phyloP scores from a whole-genome alignment of 2,797 vertebrate species.

The Danio jaintianensis region DNA sequence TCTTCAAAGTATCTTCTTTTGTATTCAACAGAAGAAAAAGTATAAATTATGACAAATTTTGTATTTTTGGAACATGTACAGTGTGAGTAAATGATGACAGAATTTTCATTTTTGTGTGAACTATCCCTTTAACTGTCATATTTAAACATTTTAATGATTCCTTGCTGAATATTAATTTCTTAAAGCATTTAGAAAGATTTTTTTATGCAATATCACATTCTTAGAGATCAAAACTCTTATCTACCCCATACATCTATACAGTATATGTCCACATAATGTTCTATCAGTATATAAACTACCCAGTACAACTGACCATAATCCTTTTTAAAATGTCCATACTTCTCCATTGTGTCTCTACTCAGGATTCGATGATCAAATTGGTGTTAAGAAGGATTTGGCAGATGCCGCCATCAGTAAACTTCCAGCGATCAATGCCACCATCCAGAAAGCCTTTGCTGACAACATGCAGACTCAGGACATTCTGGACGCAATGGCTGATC shows the following conservation, averaged over 20 bases:
- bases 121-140: too few species aligned
- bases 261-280: not conserved
- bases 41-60: too few species aligned
- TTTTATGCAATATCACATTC: too few species aligned
- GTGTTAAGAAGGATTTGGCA: constrained; percentile 74
- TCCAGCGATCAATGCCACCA: constrained; percentile 78
- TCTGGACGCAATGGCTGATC: constrained; percentile 68
- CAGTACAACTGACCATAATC: not conserved
- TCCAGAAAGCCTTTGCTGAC: constrained; percentile 75
- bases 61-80: too few species aligned
- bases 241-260: not conserved
- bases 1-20: too few species aligned
- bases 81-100: too few species aligned
- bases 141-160: too few species aligned
- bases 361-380: constrained; percentile 88
- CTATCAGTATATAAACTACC: not conserved
- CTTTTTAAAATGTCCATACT: not conserved
- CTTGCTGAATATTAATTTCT: too few species aligned
- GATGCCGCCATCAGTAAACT: constrained; percentile 85
- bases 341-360: constrained; percentile 15
- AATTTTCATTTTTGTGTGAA: too few species aligned
- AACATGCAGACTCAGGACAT: constrained; percentile 71
- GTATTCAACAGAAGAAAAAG: too few species aligned
- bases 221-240: not conserved
- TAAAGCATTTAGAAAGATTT: too few species aligned